These are phyloP conservation scores for Eilema griseolum DNA, from an alignment of 2,888 invertebrate genomes.

Conservation along the genomic window DNA sequence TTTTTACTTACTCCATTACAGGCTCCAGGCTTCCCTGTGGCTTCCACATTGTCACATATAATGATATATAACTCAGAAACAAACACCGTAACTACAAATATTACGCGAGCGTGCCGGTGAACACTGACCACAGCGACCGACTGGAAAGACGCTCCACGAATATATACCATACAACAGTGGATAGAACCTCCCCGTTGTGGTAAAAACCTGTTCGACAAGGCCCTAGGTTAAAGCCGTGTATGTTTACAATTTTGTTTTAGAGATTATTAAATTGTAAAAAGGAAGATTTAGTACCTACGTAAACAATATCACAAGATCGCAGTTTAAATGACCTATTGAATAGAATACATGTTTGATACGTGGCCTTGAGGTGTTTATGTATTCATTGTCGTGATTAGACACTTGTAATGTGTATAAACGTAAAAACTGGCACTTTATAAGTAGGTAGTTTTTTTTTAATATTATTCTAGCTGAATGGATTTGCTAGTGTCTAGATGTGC, in stretches of 20 bases:
- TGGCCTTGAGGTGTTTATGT: slow-evolving; percentile 14
- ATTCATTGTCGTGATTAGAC: slow-evolving; percentile 5
- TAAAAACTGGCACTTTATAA: slow-evolving; percentile 2
- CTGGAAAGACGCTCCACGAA: slow-evolving; percentile 3
- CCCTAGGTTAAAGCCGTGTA: background rate
- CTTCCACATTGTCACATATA: slow-evolving; percentile 20
- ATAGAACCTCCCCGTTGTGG: background rate
- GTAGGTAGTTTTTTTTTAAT: background rate
- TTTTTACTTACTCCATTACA: slow-evolving; percentile 62
- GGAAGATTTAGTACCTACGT: background rate
- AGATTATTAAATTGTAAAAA: background rate
- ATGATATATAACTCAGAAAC: background rate
- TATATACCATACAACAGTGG: slow-evolving; percentile 6
- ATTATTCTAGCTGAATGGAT: background rate
- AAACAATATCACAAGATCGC: background rate
- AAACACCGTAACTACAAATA: background rate
- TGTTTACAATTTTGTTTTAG: background rate
- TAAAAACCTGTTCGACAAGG: slow-evolving; percentile 19
- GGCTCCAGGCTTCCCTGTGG: slow-evolving; percentile 51
- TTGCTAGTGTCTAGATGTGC: background rate
- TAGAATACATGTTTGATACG: slow-evolving; percentile 7
- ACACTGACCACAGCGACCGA: background rate
- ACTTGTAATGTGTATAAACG: background rate
- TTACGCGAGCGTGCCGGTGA: background rate
- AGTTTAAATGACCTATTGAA: slow-evolving; percentile 4